A percentile compares a stretch with the other conserved stretches of the same genome.
These are phyloP conservation scores for Phengaris alcon DNA, from an alignment of 2,888 invertebrate species.

Conservation along the genomic window DNA sequence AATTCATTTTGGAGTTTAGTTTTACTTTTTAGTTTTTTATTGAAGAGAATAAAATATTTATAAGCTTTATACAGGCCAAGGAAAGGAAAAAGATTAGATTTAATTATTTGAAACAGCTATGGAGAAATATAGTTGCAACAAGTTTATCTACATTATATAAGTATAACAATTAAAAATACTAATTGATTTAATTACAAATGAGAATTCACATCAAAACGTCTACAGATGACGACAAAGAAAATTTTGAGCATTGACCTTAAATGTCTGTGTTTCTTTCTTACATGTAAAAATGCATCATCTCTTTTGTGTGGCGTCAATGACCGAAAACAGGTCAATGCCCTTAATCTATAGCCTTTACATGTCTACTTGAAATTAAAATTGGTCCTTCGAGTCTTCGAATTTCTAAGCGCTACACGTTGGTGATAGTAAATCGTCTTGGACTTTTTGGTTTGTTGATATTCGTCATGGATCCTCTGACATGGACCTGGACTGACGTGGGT, in stretches of 20 bases:
- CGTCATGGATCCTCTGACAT: conserved; percentile 61
- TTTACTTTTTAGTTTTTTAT: not conserved
- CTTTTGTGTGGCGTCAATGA: not conserved
- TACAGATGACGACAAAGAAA: not conserved
- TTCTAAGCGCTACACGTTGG: conserved; percentile 53
- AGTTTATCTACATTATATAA: not conserved
- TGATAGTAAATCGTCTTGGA: conserved; percentile 66
- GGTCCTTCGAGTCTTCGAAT: conserved; percentile 30
- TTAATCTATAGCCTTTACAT: not conserved
- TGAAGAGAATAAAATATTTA: not conserved
- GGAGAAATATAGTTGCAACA: conserved; percentile 19
- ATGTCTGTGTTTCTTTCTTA: not conserved
- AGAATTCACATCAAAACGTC: conserved; percentile 25
- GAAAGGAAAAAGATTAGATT: not conserved
- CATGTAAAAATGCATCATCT: not conserved
- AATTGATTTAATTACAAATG: not conserved
- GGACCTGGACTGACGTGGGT: conserved; percentile 64
- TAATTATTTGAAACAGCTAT: not conserved
- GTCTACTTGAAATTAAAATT: conserved; percentile 30
- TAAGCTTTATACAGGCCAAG: not conserved
- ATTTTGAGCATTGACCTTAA: not conserved
- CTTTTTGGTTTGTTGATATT: conserved; percentile 65
- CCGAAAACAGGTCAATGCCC: not conserved
- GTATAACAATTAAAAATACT: not conserved
- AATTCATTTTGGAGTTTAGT: no score